Evolutionary conservation across 1,140 invertebrate genomes (phyloP).

Genomic region (Drosophila pallidifrons): DNA sequence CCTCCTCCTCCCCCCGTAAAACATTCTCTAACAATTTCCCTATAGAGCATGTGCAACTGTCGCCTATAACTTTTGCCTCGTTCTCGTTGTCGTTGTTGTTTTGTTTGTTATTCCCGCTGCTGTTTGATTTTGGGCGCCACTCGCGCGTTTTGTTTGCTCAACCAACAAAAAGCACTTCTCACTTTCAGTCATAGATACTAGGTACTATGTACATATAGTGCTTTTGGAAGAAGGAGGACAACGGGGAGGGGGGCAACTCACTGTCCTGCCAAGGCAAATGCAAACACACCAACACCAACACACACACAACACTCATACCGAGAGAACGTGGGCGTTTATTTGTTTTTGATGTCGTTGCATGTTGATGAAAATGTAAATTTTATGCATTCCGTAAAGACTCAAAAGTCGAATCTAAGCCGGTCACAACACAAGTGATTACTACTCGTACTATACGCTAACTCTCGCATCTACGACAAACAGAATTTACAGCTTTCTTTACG

Average conservation of each 20-base stretch:
- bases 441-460: constrained; percentile 27
- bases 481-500: constrained; percentile 21
- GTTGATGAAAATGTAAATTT: constrained; percentile 79
- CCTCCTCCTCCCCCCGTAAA: background rate
- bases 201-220: constrained; percentile 43
- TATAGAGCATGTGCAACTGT: constrained; percentile 55
- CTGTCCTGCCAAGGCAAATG: constrained; percentile 32
- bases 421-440: constrained; percentile 44
- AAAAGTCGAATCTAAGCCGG: constrained; percentile 37
- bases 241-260: background rate
- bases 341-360: constrained; percentile 56
- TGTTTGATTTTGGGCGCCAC: constrained; percentile 61
- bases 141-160: constrained; percentile 57
- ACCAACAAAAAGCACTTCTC: constrained; percentile 65
- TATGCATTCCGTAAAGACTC: constrained; percentile 53
- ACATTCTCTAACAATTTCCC: constrained; percentile 25
- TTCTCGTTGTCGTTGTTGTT: constrained; percentile 11
- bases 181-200: constrained; percentile 61
- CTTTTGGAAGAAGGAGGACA: background rate
- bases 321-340: constrained; percentile 40
- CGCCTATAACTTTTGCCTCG: constrained; percentile 57
- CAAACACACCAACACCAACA: constrained; percentile 3
- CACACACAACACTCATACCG: background rate
- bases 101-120: constrained; percentile 42
- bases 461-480: constrained; percentile 6